A percentile compares a stretch with the other conserved stretches of the same genome.
phyloP scores from a whole-genome alignment of 1,140 invertebrate genomes.

The Ceratitis capitata region DNA sequence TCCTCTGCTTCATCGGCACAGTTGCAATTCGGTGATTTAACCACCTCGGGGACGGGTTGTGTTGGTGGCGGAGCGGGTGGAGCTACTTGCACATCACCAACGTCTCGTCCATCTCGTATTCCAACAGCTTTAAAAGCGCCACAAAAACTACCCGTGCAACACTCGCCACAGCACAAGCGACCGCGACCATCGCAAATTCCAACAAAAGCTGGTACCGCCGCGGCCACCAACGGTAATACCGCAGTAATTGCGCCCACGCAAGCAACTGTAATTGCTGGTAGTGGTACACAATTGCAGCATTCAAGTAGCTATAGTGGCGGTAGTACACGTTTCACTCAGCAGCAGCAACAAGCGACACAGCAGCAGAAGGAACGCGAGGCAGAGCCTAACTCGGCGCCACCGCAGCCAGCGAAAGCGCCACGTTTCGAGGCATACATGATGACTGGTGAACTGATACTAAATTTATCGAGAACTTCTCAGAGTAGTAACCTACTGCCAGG shows the following conservation, averaged over 20 bases:
- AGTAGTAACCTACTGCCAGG: slow-evolving; percentile 71
- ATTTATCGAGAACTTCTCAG: slow-evolving; percentile 82
- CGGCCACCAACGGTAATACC: slow-evolving; percentile 25
- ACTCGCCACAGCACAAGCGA: slow-evolving; percentile 61
- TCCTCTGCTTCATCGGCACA: slow-evolving; percentile 62
- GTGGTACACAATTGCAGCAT: slow-evolving; percentile 51
- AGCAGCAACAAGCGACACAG: neutral
- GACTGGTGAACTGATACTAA: slow-evolving; percentile 95
- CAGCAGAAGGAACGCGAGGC: slow-evolving; percentile 44
- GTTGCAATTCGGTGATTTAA: slow-evolving; percentile 57
- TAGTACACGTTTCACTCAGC: slow-evolving; percentile 11
- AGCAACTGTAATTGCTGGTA: slow-evolving; percentile 41
- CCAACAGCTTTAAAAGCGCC: slow-evolving; percentile 59
- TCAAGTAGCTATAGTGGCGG: slow-evolving; percentile 60
- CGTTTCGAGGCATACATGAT: slow-evolving; percentile 94
- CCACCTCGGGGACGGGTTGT: slow-evolving; percentile 12
- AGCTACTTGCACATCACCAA: slow-evolving; percentile 50
- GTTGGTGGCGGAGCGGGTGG: neutral
- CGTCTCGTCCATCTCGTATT: slow-evolving; percentile 63
- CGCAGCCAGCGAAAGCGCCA: slow-evolving; percentile 65
- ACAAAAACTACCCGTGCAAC: slow-evolving; percentile 52
- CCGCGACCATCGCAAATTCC: slow-evolving; percentile 62
- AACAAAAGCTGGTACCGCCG: slow-evolving; percentile 55
- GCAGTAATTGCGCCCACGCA: slow-evolving; percentile 42
- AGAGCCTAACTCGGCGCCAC: slow-evolving; percentile 61